Conservation (phyloP, 1,140 invertebrate species). For the Drosophila novamexicana region DNA sequence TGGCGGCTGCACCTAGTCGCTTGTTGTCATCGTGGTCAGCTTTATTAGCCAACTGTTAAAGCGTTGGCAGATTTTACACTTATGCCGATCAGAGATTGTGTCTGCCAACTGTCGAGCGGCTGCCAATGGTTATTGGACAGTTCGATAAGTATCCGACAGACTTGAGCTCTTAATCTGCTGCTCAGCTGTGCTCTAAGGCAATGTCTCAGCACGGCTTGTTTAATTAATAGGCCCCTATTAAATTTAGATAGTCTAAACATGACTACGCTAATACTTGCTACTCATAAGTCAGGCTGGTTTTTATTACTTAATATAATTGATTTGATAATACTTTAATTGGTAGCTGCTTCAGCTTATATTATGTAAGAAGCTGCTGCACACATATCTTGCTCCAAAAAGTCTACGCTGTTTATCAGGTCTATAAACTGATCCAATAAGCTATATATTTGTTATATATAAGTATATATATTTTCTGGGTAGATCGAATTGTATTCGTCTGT, state of each 20-base stretch:
- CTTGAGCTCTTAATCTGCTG: slow-evolving; percentile 5
- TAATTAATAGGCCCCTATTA: background rate
- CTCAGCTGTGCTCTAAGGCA: background rate
- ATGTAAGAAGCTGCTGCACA: no score
- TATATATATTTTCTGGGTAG: no score
- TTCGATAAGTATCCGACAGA: background rate
- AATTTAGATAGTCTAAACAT: background rate
- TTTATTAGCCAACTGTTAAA: slow-evolving; percentile 67
- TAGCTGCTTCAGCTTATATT: no score
- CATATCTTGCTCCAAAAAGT: no score
- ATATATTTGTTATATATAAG: no score
- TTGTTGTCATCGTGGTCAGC: slow-evolving; percentile 50
- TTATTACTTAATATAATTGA: background rate
- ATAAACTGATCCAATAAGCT: no score
- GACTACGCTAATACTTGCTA: background rate
- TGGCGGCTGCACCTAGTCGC: slow-evolving; percentile 16
- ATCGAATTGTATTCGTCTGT: no score
- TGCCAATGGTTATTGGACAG: slow-evolving; percentile 17
- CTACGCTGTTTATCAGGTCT: no score
- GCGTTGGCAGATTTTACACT: slow-evolving; percentile 13
- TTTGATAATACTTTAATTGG: background rate
- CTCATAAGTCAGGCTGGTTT: background rate
- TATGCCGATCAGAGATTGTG: slow-evolving; percentile 58
- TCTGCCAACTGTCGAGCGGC: slow-evolving; percentile 36
- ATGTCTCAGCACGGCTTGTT: background rate